A percentile compares a stretch with the other conserved stretches of the same genome.
These are phyloP conservation scores for Trissolcus basalis DNA, from an alignment of 1,140 invertebrate genomes.

Conservation along the genomic window DNA sequence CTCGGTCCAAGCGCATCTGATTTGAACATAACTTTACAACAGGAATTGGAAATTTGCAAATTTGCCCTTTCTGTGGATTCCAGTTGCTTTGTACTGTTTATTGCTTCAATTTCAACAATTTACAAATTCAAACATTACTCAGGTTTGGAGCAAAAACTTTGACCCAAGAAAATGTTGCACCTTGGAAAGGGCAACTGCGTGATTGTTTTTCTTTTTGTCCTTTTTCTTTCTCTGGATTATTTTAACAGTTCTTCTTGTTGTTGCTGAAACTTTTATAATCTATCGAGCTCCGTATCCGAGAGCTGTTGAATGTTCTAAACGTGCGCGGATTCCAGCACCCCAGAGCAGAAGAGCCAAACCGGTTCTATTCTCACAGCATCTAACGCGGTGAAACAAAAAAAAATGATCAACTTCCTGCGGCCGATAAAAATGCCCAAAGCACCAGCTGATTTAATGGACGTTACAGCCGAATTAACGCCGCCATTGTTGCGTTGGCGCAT, in stretches of 20 bases:
- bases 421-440: conserved; percentile 26
- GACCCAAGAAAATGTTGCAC: too few species aligned
- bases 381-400: conserved; percentile 25
- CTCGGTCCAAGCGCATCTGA: background rate
- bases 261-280: too few species aligned
- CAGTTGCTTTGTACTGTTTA: background rate
- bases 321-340: background rate
- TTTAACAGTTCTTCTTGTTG: too few species aligned
- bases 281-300: too few species aligned
- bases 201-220: too few species aligned
- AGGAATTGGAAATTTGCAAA: conserved; percentile 14
- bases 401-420: background rate
- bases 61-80: conserved; percentile 4
- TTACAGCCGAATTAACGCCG: conserved; percentile 36
- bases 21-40: conserved; percentile 2
- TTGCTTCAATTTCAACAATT: background rate
- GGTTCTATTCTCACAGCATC: conserved; percentile 31
- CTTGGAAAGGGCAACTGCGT: too few species aligned
- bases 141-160: too few species aligned
- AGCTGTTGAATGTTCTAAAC: conserved; percentile 1
- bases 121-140: too few species aligned
- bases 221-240: too few species aligned
- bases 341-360: conserved; percentile 17
- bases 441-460: conserved; percentile 30
- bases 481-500: conserved; percentile 17